Base-by-base conservation (phyloP, 2,888 invertebrate species). In the Hirtodrosophila confusa region DNA sequence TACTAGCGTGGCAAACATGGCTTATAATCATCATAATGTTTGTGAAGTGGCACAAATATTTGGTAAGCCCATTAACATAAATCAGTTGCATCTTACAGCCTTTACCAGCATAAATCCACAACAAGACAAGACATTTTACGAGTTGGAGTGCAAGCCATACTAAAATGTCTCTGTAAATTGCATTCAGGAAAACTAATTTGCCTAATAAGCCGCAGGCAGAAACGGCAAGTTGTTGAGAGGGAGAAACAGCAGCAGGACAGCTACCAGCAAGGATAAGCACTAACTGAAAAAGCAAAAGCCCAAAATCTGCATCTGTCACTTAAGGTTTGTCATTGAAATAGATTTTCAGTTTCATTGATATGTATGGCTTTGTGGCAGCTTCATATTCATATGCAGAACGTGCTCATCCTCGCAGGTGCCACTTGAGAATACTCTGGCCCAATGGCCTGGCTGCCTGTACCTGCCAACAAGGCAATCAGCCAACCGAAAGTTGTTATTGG, bases 1-100 rank as follows among this genome's bases (percentile, higher is more conserved):
- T 88, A 88, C 80, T 64, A 54, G 65, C 39, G 55, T 63, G 76
- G 68, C 77, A 88, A 86, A 88, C 86, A 88, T 71, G 85, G 65
- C 68, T 70, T 63, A 85, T 82, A 85, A 85, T 75, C 69, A 80
- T 70, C 69, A 71, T 85, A 86, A 88, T 69, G 64, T 55, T 68
- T 68, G 57, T 64, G 49, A 82, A 82, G 79, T 73, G 68, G 41
- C 58, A 68, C 67, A 82, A 75, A 86, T 88, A 88, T 76, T 83
- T 83, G 74, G 61, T 68, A 72, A 72, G 56, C 41, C 66, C 69
- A 75, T 75, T 67, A 86, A 73, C 76, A 79, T 79, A 88, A 86
- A 86, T 83, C 83, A 78, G 68, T 58, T 63, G 58, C n/a, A 44
- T 44, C 58, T 66, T 65, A 53, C 64, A 83, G 56, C 54, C 56